Percentiles rank a stretch among this genome's conserved stretches.
These are phyloP conservation scores for Diogma glabrata DNA, from an alignment of 2,888 invertebrate species.

Conservation along the genomic window DNA sequence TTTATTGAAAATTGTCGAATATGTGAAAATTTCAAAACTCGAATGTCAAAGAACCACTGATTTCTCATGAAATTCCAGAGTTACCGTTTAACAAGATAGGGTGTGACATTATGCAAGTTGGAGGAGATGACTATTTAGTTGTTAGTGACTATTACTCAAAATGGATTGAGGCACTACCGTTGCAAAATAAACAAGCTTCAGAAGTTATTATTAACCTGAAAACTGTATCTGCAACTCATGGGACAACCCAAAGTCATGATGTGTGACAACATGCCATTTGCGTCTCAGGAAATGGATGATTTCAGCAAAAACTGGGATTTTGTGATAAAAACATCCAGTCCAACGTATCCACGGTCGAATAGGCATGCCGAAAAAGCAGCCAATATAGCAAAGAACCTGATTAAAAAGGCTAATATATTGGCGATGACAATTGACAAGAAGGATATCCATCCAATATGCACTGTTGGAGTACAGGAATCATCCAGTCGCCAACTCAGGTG, in stretches of 20 bases:
- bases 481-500: not conserved
- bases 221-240: not conserved
- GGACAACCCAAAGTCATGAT: not conserved
- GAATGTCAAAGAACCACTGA: no score
- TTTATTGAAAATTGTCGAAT: no score
- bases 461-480: not conserved
- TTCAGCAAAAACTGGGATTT: conserved; percentile 12
- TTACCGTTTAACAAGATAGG: no score
- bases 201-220: not conserved
- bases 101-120: no score
- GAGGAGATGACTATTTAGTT: no score
- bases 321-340: conserved; percentile 15
- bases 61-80: no score
- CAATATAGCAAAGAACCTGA: conserved; percentile 17
- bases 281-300: conserved; percentile 13
- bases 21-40: no score
- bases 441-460: not conserved
- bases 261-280: conserved; percentile 14
- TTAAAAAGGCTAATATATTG: not conserved
- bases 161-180: not conserved
- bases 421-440: no score
- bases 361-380: conserved; percentile 16
- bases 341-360: conserved; percentile 15
- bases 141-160: not conserved
- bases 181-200: not conserved